Evolutionary conservation across 2,888 invertebrate genomes (phyloP).

Genomic region (Eupeodes luniger): DNA sequence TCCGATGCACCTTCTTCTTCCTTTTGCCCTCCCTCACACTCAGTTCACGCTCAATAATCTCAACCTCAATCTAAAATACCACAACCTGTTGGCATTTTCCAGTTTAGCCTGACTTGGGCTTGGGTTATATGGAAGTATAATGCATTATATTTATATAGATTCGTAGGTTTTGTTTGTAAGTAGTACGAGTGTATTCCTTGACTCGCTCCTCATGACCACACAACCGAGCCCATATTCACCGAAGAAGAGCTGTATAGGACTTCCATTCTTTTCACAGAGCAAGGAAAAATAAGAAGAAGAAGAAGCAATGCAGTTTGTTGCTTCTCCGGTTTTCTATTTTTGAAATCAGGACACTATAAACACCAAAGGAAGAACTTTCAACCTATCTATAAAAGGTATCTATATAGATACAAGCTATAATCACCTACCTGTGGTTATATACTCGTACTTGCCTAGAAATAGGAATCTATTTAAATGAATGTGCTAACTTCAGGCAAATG

Average conservation of each 20-base stretch:
- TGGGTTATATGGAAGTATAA: constrained; percentile 16
- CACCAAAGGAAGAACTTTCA: constrained; percentile 60
- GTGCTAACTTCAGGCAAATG: constrained; percentile 74
- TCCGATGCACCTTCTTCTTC: constrained; percentile 42
- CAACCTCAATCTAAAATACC: constrained; percentile 65
- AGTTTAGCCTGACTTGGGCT: constrained; percentile 28
- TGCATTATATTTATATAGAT: background rate
- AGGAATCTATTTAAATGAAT: constrained; percentile 69
- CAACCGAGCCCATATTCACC: constrained; percentile 17
- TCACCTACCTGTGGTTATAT: too few relatives aligned
- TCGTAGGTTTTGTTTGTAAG: background rate
- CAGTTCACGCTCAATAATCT: constrained; percentile 28
- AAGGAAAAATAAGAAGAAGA: background rate
- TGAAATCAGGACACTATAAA: constrained; percentile 70
- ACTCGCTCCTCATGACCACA: constrained; percentile 47
- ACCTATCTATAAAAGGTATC: background rate
- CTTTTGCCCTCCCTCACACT: constrained; percentile 41
- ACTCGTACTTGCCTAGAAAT: background rate
- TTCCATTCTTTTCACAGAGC: constrained; percentile 30
- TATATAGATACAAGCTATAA: background rate
- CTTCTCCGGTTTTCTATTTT: constrained; percentile 71
- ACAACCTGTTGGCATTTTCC: constrained; percentile 76
- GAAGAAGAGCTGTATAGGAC: constrained; percentile 26
- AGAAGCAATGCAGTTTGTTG: constrained; percentile 72
- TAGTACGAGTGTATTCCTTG: background rate